Conservation (phyloP, 2,797 vertebrate species). For the Cynodonichthys magdalenae region DNA sequence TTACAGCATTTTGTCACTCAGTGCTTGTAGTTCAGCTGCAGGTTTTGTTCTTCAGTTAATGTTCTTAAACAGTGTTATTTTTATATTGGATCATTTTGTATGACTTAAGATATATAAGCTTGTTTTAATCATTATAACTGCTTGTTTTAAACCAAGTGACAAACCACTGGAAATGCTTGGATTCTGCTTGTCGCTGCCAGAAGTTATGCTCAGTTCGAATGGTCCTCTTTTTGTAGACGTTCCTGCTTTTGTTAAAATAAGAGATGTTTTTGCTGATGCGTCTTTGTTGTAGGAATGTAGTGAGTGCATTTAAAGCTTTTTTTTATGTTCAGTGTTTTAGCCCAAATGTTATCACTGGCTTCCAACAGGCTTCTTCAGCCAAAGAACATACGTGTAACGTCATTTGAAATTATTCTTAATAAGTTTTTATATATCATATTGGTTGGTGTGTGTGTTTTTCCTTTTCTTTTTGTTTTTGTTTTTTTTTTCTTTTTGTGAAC, state of each 20-base stretch:
- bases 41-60: slow-evolving; percentile 41
- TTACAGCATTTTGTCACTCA: slow-evolving; percentile 48
- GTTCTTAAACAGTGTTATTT: slow-evolving; percentile 60
- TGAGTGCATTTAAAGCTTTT: slow-evolving; percentile 67
- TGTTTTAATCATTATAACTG: slow-evolving; percentile 27
- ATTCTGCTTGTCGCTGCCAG: slow-evolving; percentile 51
- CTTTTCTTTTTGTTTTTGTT: slow-evolving; percentile 35
- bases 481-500: slow-evolving; percentile 44
- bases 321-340: slow-evolving; percentile 68
- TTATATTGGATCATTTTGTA: slow-evolving; percentile 47
- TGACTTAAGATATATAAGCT: slow-evolving; percentile 42
- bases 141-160: slow-evolving; percentile 50
- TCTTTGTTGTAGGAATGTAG: slow-evolving; percentile 80
- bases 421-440: slow-evolving; percentile 66
- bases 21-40: slow-evolving; percentile 40
- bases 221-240: slow-evolving; percentile 58
- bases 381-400: slow-evolving; percentile 87
- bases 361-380: slow-evolving; percentile 86
- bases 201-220: slow-evolving; percentile 43
- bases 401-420: slow-evolving; percentile 50
- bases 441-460: slow-evolving; percentile 32
- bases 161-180: slow-evolving; percentile 63
- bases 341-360: slow-evolving; percentile 65
- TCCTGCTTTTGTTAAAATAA: slow-evolving; percentile 40
- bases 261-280: slow-evolving; percentile 79